A percentile compares a stretch with the other conserved stretches of the same genome.
Conservation (phyloP, 2,113 vertebrate species). For the Rhadina sibilatrix region DNA sequence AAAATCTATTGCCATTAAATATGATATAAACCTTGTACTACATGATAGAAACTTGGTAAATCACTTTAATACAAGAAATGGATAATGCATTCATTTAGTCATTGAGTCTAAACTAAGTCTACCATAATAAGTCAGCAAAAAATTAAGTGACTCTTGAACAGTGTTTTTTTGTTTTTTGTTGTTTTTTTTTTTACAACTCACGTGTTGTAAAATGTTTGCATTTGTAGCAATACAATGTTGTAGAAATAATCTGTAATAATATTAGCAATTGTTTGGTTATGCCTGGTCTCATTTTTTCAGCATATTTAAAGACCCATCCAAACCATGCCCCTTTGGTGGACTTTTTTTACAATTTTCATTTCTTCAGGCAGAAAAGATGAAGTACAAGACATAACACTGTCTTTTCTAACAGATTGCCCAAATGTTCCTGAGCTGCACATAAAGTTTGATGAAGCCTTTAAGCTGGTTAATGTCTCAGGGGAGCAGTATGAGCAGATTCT, state of each 20-base stretch:
- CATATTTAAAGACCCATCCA: neutral
- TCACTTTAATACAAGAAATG: neutral
- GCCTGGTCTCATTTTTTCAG: neutral
- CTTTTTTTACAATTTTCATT: neutral
- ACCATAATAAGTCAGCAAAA: neutral
- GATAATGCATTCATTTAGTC: neutral
- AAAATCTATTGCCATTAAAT: neutral
- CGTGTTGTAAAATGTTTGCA: too few relatives aligned
- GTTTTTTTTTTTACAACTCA: too few relatives aligned
- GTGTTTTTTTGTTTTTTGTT: too few relatives aligned
- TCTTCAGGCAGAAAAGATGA: neutral
- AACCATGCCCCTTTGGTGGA: neutral
- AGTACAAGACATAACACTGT: neutral
- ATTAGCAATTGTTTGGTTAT: too few relatives aligned
- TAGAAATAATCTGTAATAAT: too few relatives aligned
- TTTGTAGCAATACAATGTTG: too few relatives aligned
- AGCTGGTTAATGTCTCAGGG: slow-evolving; percentile 80
- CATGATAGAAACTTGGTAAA: neutral
- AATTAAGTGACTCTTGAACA: neutral
- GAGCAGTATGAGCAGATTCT: slow-evolving; percentile 86
- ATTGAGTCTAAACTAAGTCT: neutral
- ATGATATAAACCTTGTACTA: neutral
- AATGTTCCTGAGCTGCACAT: slow-evolving; percentile 78
- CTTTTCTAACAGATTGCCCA: slow-evolving; percentile 79
- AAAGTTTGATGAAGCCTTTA: slow-evolving; percentile 82